phyloP scores from a whole-genome alignment of 2,113 vertebrate species.

The Ophthalmolycus amberensis region DNA sequence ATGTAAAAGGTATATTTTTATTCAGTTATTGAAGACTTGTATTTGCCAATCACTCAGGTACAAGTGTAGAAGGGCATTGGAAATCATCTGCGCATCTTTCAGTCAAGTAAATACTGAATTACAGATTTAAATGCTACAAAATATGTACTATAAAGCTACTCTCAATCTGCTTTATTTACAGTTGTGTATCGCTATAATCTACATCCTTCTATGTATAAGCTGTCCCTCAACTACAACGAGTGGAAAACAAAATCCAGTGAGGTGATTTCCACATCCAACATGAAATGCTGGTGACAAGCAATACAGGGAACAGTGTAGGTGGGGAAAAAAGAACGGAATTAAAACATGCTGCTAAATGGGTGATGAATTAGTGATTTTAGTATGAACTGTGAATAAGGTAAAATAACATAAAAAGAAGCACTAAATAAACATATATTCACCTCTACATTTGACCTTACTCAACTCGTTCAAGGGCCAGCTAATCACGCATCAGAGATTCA shows the following conservation, averaged over 20 bases:
- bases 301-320: neutral
- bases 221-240: neutral
- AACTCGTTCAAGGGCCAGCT: neutral
- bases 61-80: neutral
- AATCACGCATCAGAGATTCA: neutral
- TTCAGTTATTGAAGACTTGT: neutral
- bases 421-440: neutral
- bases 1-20: neutral
- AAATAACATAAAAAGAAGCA: too few species aligned
- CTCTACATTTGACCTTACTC: neutral
- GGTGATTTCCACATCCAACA: neutral
- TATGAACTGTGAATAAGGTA: neutral
- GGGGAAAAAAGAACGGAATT: neutral
- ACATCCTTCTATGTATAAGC: neutral
- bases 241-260: neutral
- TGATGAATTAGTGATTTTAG: neutral
- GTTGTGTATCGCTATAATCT: neutral
- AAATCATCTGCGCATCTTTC: neutral
- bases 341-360: neutral
- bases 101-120: neutral
- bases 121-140: neutral
- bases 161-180: neutral
- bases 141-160: neutral
- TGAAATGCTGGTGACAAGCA: neutral
- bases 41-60: neutral